Conservation (phyloP, 2,113 vertebrate genomes). For the Tragulus kanchil region DNA sequence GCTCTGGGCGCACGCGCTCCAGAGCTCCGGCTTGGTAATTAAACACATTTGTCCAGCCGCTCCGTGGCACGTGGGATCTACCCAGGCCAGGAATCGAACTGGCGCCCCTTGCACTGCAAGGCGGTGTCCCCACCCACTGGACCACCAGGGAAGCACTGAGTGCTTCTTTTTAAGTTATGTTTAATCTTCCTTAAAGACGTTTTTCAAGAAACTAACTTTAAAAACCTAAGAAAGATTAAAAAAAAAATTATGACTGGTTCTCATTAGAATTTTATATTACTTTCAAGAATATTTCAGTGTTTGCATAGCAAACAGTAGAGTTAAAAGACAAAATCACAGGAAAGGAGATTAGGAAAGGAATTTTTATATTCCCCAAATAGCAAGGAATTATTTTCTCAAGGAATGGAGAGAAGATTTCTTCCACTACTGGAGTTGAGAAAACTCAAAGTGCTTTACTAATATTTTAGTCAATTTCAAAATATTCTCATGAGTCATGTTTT, state of each 20-base stretch:
- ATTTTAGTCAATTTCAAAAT: background rate
- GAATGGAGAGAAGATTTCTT: background rate
- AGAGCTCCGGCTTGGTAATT: too few relatives aligned
- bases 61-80: too few relatives aligned
- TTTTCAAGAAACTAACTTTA: background rate
- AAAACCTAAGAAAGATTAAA: background rate
- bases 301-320: background rate
- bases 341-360: background rate
- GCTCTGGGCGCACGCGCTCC: too few relatives aligned
- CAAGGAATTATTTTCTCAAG: background rate
- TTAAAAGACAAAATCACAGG: conserved; percentile 23
- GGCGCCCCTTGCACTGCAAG: too few relatives aligned
- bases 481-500: conserved; percentile 3
- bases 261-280: conserved; percentile 38
- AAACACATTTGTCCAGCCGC: too few relatives aligned
- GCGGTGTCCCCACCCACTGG: too few relatives aligned
- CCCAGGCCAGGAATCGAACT: too few relatives aligned
- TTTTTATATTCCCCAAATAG: background rate
- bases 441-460: conserved; percentile 6
- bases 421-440: background rate
- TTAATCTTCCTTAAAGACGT: background rate
- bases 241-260: background rate
- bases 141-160: background rate
- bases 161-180: background rate
- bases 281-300: conserved; percentile 12